Evolutionary conservation across 1,140 invertebrate genomes (phyloP), one percentile per base, ranked within the genome.

Genomic region (Heliconius melpomene): DNA sequence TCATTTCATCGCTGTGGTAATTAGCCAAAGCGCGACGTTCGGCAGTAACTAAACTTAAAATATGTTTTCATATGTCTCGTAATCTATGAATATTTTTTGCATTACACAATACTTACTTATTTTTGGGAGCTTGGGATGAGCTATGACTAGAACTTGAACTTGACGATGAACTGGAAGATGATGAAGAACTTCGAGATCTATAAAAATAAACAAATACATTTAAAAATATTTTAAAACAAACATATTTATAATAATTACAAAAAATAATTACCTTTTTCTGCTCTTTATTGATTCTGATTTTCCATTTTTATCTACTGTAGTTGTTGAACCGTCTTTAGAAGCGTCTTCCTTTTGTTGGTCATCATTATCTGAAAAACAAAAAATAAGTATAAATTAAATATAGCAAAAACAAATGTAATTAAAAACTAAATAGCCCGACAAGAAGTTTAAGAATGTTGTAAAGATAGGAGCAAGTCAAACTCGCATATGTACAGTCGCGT

Each of bases 131-230:
- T 38, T 90, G 82, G 1, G 85, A 79, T 50, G 92, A 93, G 76
- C 91, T 93, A 78, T 90, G 91, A 89, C 93, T 94, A 89, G 91
- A 91, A 87, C 90, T 93, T 11, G 93, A 94, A 80, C 91, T 93
- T 18, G 92, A 93, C 52, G 92, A 93, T 8, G 93, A 92, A 72
- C 89, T 93, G 1, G 93, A 93, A 13, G 93, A 93, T 11, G 92
- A 93, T 2, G 93, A 94, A 0, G 93, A 94, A 80, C 92, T 94
- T 79, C 91, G 87, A 20, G 88, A 91, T 81, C 93, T 93, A 79
- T 7, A 83, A 79, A 29, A 70, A 72, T 50, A 29, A 66, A 66
- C 11, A 66, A 77, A 74, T 77, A 72, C 36, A 76, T 79, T 70
- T 50, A 38, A 66, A 2, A 66, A 29, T 23, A 57, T 11, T 57